Percentiles rank a stretch among this genome's conserved stretches.
Evolutionary conservation across 2,113 vertebrate species (phyloP).

Genomic region (Carassius carassius): DNA sequence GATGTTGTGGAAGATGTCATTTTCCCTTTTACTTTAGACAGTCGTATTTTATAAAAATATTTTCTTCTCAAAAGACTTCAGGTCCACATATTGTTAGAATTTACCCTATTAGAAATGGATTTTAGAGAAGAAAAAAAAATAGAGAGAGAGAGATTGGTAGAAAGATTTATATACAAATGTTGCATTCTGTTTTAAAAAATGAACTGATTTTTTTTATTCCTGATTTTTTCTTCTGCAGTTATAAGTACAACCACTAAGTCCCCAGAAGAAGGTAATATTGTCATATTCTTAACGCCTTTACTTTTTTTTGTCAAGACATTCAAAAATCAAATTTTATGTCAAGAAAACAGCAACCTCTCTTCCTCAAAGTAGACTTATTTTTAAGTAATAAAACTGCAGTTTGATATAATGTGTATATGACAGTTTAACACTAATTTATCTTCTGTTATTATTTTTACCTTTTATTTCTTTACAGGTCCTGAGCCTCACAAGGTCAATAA

Average conservation of each 20-base stretch:
- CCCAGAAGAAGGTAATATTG: constrained; percentile 30
- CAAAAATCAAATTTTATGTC: not conserved
- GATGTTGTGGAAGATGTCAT: not conserved
- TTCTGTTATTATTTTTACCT: not conserved
- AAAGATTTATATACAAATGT: not conserved
- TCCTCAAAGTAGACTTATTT: not conserved
- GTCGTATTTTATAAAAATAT: not conserved
- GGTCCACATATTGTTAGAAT: not conserved
- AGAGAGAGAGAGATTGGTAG: too few relatives aligned
- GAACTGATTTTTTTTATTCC: not conserved
- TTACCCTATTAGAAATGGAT: not conserved
- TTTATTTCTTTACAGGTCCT: not conserved
- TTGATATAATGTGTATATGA: not conserved
- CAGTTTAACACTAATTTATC: not conserved
- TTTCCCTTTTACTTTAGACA: not conserved
- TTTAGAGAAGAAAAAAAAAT: too few relatives aligned
- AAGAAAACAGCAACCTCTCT: not conserved
- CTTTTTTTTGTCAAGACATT: not conserved
- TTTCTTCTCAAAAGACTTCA: not conserved
- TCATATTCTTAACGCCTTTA: not conserved
- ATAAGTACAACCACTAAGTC: not conserved
- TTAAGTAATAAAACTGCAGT: not conserved
- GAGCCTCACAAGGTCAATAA: not conserved
- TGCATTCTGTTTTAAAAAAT: not conserved
- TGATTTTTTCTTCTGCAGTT: not conserved